A percentile compares a stretch with the other conserved stretches of the same genome.
Evolutionary conservation across 2,113 vertebrate species (phyloP).

Genomic region (Austrofundulus limnaeus): DNA sequence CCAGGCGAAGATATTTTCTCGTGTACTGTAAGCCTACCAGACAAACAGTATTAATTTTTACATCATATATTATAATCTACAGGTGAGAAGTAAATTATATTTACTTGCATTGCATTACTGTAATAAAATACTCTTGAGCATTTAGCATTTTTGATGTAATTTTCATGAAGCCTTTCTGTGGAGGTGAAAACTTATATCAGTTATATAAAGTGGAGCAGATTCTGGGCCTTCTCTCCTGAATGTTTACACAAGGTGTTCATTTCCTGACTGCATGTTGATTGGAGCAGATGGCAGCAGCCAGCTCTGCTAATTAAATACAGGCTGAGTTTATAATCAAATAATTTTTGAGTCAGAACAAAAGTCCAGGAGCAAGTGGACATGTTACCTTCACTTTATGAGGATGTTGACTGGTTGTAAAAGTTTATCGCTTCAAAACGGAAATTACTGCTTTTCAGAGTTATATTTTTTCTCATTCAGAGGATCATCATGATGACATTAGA

Average conservation of each 20-base stretch:
- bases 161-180: no score
- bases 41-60: no score
- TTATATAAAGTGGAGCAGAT: background rate
- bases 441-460: constrained; percentile 47
- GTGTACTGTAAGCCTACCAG: no score
- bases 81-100: no score
- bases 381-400: background rate
- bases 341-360: background rate
- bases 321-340: constrained; percentile 23
- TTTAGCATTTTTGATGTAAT: no score
- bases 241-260: constrained; percentile 60
- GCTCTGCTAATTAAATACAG: constrained; percentile 41
- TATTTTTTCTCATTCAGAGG: constrained; percentile 29
- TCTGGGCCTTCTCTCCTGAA: background rate
- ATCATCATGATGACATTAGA: constrained; percentile 2
- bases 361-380: background rate
- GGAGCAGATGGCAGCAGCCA: constrained; percentile 8
- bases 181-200: no score
- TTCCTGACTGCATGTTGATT: constrained; percentile 43
- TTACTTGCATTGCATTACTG: no score
- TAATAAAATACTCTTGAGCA: no score
- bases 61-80: no score
- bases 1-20: no score
- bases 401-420: constrained; percentile 27
- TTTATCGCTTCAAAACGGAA: constrained; percentile 51